Base-by-base conservation (phyloP, 1,140 invertebrate genomes). In the Temnothorax longispinosus region DNA sequence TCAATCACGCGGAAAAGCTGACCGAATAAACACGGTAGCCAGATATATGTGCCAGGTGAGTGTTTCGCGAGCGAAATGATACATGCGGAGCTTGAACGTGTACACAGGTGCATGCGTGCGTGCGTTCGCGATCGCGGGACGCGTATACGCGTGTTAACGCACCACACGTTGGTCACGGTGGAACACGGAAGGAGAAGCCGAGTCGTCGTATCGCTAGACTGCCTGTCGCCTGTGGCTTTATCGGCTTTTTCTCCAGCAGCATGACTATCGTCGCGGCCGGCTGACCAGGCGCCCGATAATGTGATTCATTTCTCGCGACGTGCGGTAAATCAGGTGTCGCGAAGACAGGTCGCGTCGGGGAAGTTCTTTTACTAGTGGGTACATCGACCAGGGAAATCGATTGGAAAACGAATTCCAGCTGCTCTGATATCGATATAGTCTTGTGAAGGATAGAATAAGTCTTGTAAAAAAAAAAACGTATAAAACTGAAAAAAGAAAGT, bases 151-250 rank as follows among this genome's bases (percentile, higher is more conserved):
- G 27, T 27, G 27, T 18, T 15, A 69, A 47, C 62, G 50, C 0
- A 35, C 41, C 27, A 2, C 38, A 15, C 21, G 64, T 38, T 11
- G 35, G 13, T n/a, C 74, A 44, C 65, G 74, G 27, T 47, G 58
- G 15, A 35, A 78, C 76, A 38, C 60, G 80, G 71, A 84, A 84
- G 69, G 80, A 81, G 64, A 84, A 60, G n/a, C 32, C n/a, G 27
- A 47, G 32, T 18, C 58, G 67, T 72, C 41, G 52, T 82, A 60
- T 82, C 54, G 56, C 80, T 41, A 84, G 80, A 84, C 80, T 84
- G 80, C 67, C 69, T 60, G 80, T 84, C 80, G 69, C 80, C 69
- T 2, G 54, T 75, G 54, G 69, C 80, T 84, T 84, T 84, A 84
- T 84, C 78, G 64, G 64, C 78, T 81, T 81, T 81, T 81, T 81